Evolutionary conservation across 2,888 invertebrate genomes (phyloP), one percentile per base, ranked within the genome.

Genomic region (Lissocephala sabroskyi): DNA sequence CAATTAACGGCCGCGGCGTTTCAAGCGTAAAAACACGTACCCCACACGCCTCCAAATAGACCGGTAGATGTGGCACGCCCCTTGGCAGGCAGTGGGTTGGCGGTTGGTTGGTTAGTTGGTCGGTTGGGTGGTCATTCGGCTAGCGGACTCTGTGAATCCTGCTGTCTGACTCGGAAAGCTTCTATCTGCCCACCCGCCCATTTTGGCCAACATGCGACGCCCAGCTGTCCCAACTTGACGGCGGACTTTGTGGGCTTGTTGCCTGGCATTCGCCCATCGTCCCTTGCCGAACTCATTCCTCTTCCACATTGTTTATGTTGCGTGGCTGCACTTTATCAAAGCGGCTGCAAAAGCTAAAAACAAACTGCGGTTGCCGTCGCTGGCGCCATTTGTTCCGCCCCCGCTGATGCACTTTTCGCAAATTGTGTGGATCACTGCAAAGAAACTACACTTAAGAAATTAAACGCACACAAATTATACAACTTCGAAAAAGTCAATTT

Each of bases 271-370:
- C n/a, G n/a, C n/a, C n/a, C n/a, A n/a, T n/a, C n/a, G n/a, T n/a
- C n/a, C n/a, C n/a, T 32, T 43, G 40, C 7, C 40, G 28, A 13
- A 14, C 43, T 33, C 6, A 11, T 3, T 19, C 18, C 33, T 19
- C 49, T 56, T 59, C 56, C 58, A 57, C 76, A 62, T 76, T 70
- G 70, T 76, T 70, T 70, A 76, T 76, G 76, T 60, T 65, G 73
- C 62, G 58, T 62, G 58, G 67, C 67, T 70, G 76, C 70, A 71
- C 70, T 75, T 76, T 70, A 70, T 71, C 70, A 70, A 76, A 70
- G 65, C 58, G 55, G 44, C 58, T 35, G 52, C 62, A 45, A 48
- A 51, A 44, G 62, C 62, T 62, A 59, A 71, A 68, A 75, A 65
- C 62, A 65, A 62, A 58, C 73, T 64, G 75, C 53, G 68, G 75